Conservation (phyloP, 2,888 invertebrate genomes). For the Elysia crispata region DNA sequence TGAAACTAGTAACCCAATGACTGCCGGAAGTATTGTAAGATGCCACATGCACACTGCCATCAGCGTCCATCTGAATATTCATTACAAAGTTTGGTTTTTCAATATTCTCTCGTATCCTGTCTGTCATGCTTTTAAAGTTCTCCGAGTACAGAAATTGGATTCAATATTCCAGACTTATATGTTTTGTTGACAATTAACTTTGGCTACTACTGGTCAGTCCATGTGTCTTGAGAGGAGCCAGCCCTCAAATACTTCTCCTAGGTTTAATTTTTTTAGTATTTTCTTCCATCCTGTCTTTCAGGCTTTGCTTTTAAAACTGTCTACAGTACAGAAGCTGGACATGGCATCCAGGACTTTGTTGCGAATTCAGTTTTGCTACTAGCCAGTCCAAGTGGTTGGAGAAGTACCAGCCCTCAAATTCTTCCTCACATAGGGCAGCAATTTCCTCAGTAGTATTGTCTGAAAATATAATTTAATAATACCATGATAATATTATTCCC, state of each 20-base stretch:
- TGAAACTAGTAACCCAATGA: conserved; percentile 16
- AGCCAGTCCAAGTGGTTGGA: too few species aligned
- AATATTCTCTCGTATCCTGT: too few species aligned
- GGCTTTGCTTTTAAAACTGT: too few species aligned
- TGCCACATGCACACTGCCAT: not conserved
- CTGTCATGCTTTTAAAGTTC: not conserved
- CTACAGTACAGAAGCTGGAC: too few species aligned
- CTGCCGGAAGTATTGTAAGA: not conserved
- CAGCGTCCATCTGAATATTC: not conserved
- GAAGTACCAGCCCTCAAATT: conserved; percentile 2
- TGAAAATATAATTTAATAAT: not conserved
- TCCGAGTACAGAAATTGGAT: too few species aligned
- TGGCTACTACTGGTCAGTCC: too few species aligned
- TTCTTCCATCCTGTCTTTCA: too few species aligned
- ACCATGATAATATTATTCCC: too few species aligned
- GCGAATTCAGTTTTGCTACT: not conserved
- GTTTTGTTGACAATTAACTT: not conserved
- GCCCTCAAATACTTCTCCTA: too few species aligned
- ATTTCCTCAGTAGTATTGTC: not conserved
- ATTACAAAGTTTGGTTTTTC: not conserved
- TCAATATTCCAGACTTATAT: conserved; percentile 2
- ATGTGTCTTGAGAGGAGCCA: too few species aligned
- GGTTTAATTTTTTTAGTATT: too few species aligned
- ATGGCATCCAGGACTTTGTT: not conserved
- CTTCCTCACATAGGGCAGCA: conserved; percentile 15